These are phyloP conservation scores for Megastigmus dorsalis DNA, from an alignment of 2,888 invertebrate genomes.

Conservation along the genomic window DNA sequence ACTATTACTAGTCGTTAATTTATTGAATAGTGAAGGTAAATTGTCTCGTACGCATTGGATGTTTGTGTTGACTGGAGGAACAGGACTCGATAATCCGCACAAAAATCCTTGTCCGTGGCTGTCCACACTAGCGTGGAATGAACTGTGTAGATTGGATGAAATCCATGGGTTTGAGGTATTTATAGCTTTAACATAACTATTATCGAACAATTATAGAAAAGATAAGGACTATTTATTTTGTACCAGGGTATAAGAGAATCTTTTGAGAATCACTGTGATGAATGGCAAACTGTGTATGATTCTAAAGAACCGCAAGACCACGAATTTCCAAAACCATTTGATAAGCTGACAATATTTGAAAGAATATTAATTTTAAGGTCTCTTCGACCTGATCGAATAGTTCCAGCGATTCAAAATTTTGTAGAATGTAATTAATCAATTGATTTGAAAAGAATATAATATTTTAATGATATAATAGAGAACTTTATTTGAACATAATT, in stretches of 20 bases:
- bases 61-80: conserved; percentile 91
- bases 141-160: conserved; percentile 81
- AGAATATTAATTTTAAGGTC: conserved; percentile 87
- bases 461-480: no score
- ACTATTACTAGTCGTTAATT: conserved; percentile 83
- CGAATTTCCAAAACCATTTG: conserved; percentile 83
- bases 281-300: conserved; percentile 87
- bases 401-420: conserved; percentile 84
- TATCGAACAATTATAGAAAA: no score
- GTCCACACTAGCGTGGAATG: conserved; percentile 84
- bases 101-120: conserved; percentile 84
- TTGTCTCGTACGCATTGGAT: conserved; percentile 83
- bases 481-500: no score
- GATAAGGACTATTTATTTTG: neutral
- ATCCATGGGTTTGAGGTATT: conserved; percentile 75
- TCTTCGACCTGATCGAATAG: conserved; percentile 91
- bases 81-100: conserved; percentile 85
- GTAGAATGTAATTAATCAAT: conserved; percentile 76
- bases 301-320: conserved; percentile 83
- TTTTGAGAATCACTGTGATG: conserved; percentile 76
- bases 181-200: no score
- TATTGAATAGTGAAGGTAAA: conserved; percentile 78
- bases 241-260: conserved; percentile 80
- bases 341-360: conserved; percentile 82
- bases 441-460: neutral